Evolutionary conservation across 2,113 vertebrate genomes (phyloP).

Genomic region (Ancistrus triradiatus): DNA sequence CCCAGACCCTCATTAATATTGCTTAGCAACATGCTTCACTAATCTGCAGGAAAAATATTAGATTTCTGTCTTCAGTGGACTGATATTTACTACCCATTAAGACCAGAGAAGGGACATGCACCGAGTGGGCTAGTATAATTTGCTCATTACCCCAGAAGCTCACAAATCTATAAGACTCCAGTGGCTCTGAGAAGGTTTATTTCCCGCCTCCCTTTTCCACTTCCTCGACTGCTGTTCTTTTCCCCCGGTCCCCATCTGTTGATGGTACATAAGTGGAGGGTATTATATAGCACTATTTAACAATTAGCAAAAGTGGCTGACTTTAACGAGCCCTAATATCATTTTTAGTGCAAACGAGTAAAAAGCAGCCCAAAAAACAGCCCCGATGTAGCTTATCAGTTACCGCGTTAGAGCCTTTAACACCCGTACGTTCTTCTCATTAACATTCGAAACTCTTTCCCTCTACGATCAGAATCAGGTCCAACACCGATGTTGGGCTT

Average conservation of each 20-base stretch:
- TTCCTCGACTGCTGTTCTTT: constrained; percentile 25
- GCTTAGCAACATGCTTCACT: constrained; percentile 27
- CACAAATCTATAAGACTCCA: constrained; percentile 36
- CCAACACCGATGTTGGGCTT: too few species aligned
- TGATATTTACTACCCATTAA: constrained; percentile 14
- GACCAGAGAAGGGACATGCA: constrained; percentile 8
- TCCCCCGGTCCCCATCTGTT: constrained; percentile 38
- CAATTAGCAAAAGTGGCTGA: constrained; percentile 49
- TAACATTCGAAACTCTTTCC: too few species aligned
- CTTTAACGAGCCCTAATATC: constrained; percentile 49
- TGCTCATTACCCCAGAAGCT: constrained; percentile 33
- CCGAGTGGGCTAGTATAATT: constrained; percentile 26
- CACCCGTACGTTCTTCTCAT: too few species aligned
- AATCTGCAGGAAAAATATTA: constrained; percentile 16
- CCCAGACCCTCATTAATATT: constrained; percentile 26
- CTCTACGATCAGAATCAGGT: too few species aligned
- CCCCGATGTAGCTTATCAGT: constrained; percentile 34
- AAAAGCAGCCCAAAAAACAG: constrained; percentile 21
- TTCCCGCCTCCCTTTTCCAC: constrained; percentile 23
- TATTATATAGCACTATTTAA: constrained; percentile 52
- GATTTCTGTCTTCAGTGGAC: constrained; percentile 6
- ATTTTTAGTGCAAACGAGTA: constrained; percentile 27
- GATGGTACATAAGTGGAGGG: constrained; percentile 39
- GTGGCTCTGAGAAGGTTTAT: constrained; percentile 21
- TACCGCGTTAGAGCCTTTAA: too few species aligned